Evolutionary conservation across 1,140 invertebrate genomes (phyloP).

Genomic region (Dendroctonus ponderosae): DNA sequence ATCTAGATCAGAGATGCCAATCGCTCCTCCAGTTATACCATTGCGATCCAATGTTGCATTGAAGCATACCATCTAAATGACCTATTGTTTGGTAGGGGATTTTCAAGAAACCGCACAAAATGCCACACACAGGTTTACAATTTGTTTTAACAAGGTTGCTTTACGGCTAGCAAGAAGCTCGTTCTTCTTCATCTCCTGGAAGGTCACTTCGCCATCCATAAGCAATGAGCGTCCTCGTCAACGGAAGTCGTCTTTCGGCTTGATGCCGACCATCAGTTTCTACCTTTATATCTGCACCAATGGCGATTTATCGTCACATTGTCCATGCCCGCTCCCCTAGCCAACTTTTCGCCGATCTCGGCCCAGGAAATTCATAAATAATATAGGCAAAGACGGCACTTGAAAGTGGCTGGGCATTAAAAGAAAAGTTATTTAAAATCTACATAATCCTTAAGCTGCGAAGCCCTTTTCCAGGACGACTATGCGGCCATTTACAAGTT

Average conservation of each 20-base stretch:
- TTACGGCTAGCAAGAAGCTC: slow-evolving; percentile 39
- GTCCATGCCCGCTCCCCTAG: neutral
- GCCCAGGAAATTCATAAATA: slow-evolving; percentile 29
- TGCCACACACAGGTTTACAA: slow-evolving; percentile 34
- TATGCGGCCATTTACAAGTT: slow-evolving; percentile 47
- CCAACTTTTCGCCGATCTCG: slow-evolving; percentile 2
- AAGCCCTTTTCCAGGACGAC: slow-evolving; percentile 27
- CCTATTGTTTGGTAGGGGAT: neutral
- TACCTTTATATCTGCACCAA: too few relatives aligned
- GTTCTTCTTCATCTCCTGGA: slow-evolving; percentile 7
- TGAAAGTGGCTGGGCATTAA: slow-evolving; percentile 45
- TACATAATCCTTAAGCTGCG: slow-evolving; percentile 45
- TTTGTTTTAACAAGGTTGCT: slow-evolving; percentile 49
- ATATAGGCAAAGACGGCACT: slow-evolving; percentile 31
- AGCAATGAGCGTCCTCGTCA: slow-evolving; percentile 52
- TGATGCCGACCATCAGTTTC: too few relatives aligned
- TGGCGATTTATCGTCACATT: neutral
- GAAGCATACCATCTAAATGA: too few relatives aligned
- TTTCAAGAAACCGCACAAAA: slow-evolving; percentile 1
- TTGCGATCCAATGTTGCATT: too few relatives aligned
- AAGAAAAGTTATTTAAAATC: slow-evolving; percentile 49
- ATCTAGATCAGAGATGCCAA: neutral
- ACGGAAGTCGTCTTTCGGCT: too few relatives aligned
- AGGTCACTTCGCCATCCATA: slow-evolving; percentile 52
- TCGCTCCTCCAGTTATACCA: too few relatives aligned